Evolutionary conservation across 2,113 vertebrate species (phyloP).

Genomic region (Gopherus evgoodei): DNA sequence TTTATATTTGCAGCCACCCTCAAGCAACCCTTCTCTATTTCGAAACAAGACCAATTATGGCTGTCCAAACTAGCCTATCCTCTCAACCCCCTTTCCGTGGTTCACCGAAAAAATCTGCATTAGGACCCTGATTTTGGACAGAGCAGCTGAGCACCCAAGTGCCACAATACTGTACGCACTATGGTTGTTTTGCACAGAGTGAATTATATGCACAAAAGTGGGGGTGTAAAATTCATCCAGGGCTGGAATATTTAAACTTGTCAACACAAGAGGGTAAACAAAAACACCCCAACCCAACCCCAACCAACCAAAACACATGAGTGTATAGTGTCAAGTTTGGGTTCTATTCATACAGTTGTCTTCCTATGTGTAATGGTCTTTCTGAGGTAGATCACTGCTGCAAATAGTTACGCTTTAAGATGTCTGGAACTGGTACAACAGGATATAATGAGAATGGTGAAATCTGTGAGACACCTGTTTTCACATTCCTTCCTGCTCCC

Average conservation of each 20-base stretch:
- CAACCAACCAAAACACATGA: neutral
- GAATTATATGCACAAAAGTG: neutral
- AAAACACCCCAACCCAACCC: neutral
- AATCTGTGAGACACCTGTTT: conserved; percentile 64
- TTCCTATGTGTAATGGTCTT: neutral
- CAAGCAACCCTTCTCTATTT: neutral
- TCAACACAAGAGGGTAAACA: neutral
- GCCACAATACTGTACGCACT: neutral
- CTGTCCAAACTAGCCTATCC: neutral
- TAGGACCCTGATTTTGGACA: neutral
- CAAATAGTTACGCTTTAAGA: neutral
- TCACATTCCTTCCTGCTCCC: conserved; percentile 62
- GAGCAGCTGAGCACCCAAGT: neutral
- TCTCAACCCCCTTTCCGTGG: neutral
- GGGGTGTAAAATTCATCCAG: neutral
- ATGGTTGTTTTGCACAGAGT: neutral
- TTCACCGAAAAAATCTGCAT: neutral
- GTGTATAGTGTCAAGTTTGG: neutral
- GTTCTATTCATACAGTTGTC: neutral
- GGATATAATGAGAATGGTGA: conserved; percentile 24
- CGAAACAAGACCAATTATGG: neutral
- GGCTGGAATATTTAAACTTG: neutral
- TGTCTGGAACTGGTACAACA: conserved; percentile 45
- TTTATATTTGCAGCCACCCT: neutral
- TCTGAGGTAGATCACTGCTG: neutral